Conservation (phyloP, 2,888 invertebrate species). For the Troides oblongomaculatus region DNA sequence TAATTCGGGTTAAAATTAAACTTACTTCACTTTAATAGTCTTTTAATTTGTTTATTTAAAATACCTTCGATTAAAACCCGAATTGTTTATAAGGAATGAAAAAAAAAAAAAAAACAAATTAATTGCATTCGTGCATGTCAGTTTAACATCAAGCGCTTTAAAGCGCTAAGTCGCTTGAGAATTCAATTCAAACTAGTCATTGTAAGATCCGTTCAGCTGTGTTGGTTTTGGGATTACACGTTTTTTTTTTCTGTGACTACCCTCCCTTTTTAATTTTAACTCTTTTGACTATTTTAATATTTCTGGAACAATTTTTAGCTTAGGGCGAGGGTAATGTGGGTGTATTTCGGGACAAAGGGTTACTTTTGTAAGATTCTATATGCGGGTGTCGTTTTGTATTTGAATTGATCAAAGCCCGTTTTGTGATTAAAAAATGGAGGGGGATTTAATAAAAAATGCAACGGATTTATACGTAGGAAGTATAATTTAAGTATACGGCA, state of each 20-base stretch:
- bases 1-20: too few species aligned
- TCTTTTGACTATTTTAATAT: constrained; percentile 80
- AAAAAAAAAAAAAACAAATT: not conserved
- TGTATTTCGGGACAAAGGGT: constrained; percentile 30
- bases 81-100: not conserved
- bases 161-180: constrained; percentile 39
- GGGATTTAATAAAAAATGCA: constrained; percentile 14
- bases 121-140: constrained; percentile 1
- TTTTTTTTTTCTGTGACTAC: constrained; percentile 51
- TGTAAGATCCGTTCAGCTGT: constrained; percentile 68
- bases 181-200: constrained; percentile 36
- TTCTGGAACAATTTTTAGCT: constrained; percentile 68
- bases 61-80: not conserved
- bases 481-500: not conserved
- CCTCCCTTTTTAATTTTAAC: constrained; percentile 76
- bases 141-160: constrained; percentile 30
- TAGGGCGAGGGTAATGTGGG: constrained; percentile 28
- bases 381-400: constrained; percentile 28
- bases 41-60: too few species aligned
- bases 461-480: constrained; percentile 4
- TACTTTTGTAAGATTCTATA: constrained; percentile 28
- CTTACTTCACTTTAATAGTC: too few species aligned
- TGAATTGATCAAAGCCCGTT: constrained; percentile 24
- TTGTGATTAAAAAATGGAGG: constrained; percentile 19
- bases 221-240: constrained; percentile 72